phyloP scores from a whole-genome alignment of 2,888 invertebrate species.

The Podotricha telesiphe region DNA sequence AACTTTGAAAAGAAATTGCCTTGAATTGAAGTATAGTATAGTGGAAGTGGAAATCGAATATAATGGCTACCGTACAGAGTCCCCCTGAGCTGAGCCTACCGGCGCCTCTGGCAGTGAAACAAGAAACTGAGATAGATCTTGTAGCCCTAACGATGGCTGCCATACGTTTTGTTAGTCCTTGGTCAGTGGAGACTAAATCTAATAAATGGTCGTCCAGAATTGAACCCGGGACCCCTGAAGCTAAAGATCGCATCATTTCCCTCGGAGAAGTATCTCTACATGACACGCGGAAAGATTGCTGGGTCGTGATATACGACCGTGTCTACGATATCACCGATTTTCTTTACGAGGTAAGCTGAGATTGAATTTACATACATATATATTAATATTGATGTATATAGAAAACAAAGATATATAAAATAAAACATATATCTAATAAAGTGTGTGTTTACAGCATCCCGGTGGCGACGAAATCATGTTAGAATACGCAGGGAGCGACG shows the following conservation, averaged over 20 bases:
- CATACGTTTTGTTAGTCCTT: constrained; percentile 73
- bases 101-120: constrained; percentile 60
- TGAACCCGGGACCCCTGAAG: constrained; percentile 64
- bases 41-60: constrained; percentile 36
- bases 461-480: constrained; percentile 92
- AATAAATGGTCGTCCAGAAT: constrained; percentile 56
- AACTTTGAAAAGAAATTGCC: constrained; percentile 5
- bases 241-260: constrained; percentile 81
- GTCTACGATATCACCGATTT: constrained; percentile 93
- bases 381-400: background rate
- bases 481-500: constrained; percentile 93
- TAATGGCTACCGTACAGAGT: constrained; percentile 74
- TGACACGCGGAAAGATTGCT: constrained; percentile 89
- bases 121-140: constrained; percentile 69
- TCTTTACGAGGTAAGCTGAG: constrained; percentile 84
- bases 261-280: constrained; percentile 90
- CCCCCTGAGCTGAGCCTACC: constrained; percentile 65
- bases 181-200: constrained; percentile 62
- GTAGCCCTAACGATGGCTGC: constrained; percentile 79
- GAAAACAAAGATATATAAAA: background rate
- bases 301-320: constrained; percentile 94
- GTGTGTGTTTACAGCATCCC: constrained; percentile 85
- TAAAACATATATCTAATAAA: background rate
- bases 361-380: background rate
- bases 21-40: constrained; percentile 19